These are phyloP conservation scores for Uria lomvia DNA, from an alignment of 2,113 vertebrate genomes.

Conservation along the genomic window DNA sequence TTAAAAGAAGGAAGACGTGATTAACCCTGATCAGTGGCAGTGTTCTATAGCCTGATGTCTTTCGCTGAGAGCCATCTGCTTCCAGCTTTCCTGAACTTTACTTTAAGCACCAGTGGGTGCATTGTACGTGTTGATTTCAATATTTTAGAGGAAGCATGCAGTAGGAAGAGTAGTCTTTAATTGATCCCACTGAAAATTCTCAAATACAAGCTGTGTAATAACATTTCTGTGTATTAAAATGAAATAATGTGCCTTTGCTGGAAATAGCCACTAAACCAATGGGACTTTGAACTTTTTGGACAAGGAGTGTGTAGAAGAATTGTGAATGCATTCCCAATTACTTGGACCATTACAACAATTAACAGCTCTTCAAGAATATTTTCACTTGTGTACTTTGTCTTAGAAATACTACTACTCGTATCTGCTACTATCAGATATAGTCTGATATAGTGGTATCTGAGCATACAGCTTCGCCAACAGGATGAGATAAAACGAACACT, in stretches of 20 bases:
- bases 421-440: neutral
- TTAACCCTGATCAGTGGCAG: neutral
- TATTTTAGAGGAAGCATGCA: neutral
- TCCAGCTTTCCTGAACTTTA: neutral
- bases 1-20: neutral
- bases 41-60: neutral
- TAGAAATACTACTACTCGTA: neutral
- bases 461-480: neutral
- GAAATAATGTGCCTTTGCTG: neutral
- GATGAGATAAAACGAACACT: neutral
- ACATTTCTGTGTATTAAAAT: neutral
- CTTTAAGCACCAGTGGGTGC: neutral
- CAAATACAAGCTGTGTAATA: neutral
- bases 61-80: neutral
- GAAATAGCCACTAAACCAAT: neutral
- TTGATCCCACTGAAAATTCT: constrained; percentile 20
- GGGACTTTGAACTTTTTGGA: neutral
- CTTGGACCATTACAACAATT: neutral
- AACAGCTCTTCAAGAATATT: neutral
- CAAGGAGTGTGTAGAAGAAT: neutral
- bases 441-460: neutral
- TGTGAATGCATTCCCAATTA: neutral
- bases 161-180: neutral
- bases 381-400: neutral
- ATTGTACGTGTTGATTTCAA: neutral